Evolutionary conservation across 2,113 vertebrate genomes (phyloP).

Genomic region (Saguinus midas): DNA sequence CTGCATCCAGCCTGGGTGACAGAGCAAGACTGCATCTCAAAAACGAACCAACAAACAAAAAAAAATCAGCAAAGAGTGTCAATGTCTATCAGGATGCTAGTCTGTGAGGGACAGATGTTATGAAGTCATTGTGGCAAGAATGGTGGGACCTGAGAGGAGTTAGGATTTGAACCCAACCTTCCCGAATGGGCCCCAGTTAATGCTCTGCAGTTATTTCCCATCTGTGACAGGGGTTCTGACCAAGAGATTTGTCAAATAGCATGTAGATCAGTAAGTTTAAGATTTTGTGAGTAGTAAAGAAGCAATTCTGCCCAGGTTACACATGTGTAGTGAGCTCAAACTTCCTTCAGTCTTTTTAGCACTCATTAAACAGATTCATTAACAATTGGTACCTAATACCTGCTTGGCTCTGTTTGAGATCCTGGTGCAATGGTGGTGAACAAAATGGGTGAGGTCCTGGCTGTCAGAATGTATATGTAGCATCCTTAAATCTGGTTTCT

Average conservation of each 20-base stretch:
- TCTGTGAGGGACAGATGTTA: neutral
- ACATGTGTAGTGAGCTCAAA: neutral
- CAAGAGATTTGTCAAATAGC: neutral
- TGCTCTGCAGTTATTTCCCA: too few relatives aligned
- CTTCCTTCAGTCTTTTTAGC: neutral
- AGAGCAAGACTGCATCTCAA: neutral
- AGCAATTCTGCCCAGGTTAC: neutral
- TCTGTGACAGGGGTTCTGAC: neutral
- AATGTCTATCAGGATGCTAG: too few relatives aligned
- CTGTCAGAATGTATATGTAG: rapidly evolving
- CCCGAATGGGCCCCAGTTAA: neutral
- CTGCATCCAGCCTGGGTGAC: neutral
- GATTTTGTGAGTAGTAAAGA: neutral
- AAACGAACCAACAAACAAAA: neutral
- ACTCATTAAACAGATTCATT: neutral
- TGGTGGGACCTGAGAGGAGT: too few relatives aligned
- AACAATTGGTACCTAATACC: too few relatives aligned
- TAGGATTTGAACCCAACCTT: neutral
- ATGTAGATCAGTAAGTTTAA: too few relatives aligned
- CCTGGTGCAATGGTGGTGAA: neutral
- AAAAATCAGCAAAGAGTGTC: neutral
- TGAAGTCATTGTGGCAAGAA: neutral
- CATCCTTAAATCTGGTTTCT: neutral
- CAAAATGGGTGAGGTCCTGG: rapidly evolving
- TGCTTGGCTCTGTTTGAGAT: neutral